These are phyloP conservation scores for Urocitellus parryii DNA, from an alignment of 2,113 vertebrate species.

Conservation along the genomic window DNA sequence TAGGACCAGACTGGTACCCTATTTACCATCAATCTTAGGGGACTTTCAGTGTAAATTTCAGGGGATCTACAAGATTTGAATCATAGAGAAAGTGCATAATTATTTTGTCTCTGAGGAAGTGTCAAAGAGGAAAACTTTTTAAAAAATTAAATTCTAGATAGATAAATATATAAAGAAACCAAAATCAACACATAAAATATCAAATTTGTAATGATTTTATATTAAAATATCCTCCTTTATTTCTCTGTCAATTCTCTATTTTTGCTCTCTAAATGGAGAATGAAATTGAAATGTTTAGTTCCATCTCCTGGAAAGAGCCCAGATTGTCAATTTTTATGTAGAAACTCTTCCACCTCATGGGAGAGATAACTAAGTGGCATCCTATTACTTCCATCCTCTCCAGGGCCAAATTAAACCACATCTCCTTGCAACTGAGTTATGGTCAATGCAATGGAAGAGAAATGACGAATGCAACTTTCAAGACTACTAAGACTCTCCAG, in stretches of 20 bases:
- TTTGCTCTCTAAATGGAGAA: not conserved
- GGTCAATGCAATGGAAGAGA: not conserved
- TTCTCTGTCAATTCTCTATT: not conserved
- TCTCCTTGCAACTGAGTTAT: not conserved
- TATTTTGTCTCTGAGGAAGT: not conserved
- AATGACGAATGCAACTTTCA: not conserved
- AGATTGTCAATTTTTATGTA: not conserved
- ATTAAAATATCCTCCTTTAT: too few species aligned
- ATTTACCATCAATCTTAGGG: not conserved
- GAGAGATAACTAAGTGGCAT: accelerated
- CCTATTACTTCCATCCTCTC: too few species aligned
- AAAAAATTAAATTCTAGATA: not conserved
- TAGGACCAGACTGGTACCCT: too few species aligned
- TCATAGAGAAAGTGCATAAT: not conserved
- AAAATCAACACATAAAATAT: not conserved
- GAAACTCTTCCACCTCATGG: not conserved
- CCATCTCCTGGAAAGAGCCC: not conserved
- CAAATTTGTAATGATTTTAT: not conserved
- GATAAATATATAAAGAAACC: not conserved
- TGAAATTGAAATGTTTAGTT: not conserved
- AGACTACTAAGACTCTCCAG: not conserved
- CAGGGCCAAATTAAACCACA: not conserved
- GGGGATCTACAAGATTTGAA: not conserved
- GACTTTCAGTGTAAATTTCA: not conserved
- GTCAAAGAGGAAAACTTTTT: not conserved